A percentile compares a stretch with the other conserved stretches of the same genome.
Conservation (phyloP, 2,113 vertebrate species). For the Galemys pyrenaicus region DNA sequence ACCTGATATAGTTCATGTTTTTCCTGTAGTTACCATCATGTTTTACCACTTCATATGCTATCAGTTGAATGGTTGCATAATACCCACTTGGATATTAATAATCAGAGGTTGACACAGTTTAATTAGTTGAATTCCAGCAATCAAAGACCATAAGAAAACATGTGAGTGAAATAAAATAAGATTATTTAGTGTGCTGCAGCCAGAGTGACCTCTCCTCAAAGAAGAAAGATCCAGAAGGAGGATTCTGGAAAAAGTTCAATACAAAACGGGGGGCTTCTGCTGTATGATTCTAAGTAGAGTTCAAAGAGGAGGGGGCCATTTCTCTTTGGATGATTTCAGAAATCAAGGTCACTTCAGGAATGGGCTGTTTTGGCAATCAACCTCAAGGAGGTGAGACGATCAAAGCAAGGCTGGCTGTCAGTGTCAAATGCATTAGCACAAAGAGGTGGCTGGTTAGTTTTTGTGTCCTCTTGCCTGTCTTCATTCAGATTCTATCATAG, state of each 20-base stretch:
- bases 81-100: no score
- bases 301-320: neutral
- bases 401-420: neutral
- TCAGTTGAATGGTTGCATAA: neutral
- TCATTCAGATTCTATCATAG: neutral
- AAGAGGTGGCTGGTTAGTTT: fast-evolving
- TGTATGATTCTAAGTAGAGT: neutral
- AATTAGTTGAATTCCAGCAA: neutral
- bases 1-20: neutral
- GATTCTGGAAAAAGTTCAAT: neutral
- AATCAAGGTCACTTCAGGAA: neutral
- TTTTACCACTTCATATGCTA: neutral
- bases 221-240: neutral
- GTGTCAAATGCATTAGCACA: fast-evolving
- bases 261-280: neutral
- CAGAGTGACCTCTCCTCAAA: neutral
- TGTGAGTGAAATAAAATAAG: neutral
- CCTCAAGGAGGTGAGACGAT: neutral
- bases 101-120: neutral
- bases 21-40: neutral
- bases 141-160: neutral
- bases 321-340: neutral
- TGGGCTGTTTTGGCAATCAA: neutral
- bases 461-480: neutral
- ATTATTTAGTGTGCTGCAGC: no score